These are phyloP conservation scores for Enteromius afrohamiltoni DNA, from an alignment of 2,797 vertebrate species.

Conservation along the genomic window DNA sequence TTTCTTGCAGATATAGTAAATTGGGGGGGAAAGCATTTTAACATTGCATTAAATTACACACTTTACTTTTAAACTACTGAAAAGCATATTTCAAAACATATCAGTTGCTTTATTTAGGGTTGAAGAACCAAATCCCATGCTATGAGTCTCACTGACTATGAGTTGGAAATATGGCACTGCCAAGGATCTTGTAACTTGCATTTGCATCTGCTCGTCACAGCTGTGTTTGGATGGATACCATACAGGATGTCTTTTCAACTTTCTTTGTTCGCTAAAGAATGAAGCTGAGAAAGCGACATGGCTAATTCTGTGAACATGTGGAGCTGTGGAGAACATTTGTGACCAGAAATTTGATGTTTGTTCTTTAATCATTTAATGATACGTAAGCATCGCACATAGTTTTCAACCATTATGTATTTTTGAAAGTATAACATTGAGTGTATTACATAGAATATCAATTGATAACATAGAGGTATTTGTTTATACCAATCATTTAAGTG, in stretches of 20 bases:
- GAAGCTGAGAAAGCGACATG: not conserved
- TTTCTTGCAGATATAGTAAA: not conserved
- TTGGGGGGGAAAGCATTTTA: not conserved
- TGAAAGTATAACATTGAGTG: conserved; percentile 28
- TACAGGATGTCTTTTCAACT: conserved; percentile 38
- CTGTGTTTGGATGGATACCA: not conserved
- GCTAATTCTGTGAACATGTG: not conserved
- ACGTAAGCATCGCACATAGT: conserved; percentile 37
- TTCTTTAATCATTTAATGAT: conserved; percentile 27
- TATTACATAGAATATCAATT: conserved; percentile 49
- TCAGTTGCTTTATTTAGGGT: not conserved
- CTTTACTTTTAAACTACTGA: not conserved
- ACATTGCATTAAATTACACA: not conserved
- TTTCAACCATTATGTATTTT: conserved; percentile 36
- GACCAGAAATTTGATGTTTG: conserved; percentile 25
- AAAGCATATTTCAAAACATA: not conserved
- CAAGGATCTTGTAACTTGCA: not conserved
- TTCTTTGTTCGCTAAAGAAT: conserved; percentile 26
- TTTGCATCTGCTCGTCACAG: conserved; percentile 1
- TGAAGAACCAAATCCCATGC: conserved; percentile 13
- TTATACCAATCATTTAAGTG: conserved; percentile 7
- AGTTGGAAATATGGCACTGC: not conserved
- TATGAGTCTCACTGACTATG: not conserved
- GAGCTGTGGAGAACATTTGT: not conserved
- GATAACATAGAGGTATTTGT: conserved; percentile 29